phyloP scores from a whole-genome alignment of 2,113 vertebrate species.

The Zosterops borbonicus region DNA sequence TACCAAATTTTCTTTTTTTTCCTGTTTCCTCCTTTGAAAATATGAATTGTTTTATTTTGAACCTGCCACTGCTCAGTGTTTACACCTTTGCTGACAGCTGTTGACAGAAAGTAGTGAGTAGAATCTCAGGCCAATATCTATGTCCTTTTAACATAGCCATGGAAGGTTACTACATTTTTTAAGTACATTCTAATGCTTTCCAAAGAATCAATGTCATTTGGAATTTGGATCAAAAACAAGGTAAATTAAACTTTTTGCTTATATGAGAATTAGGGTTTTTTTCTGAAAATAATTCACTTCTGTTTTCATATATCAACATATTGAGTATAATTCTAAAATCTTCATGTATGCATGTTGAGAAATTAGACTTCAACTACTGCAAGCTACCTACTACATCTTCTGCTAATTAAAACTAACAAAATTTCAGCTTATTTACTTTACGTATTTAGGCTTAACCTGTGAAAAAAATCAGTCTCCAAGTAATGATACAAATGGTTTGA shows the following conservation, averaged over 20 bases:
- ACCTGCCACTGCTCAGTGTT: neutral
- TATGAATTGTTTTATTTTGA: neutral
- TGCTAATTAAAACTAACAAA: neutral
- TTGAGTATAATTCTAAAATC: neutral
- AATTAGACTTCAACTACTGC: neutral
- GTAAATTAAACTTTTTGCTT: neutral
- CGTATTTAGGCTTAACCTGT: neutral
- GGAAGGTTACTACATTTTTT: neutral
- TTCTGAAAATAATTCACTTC: neutral
- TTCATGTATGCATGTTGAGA: neutral
- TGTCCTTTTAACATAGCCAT: neutral
- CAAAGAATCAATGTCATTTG: neutral
- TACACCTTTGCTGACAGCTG: neutral
- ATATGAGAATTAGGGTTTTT: neutral
- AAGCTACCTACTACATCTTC: neutral
- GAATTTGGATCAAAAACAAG: neutral
- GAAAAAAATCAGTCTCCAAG: conserved; percentile 6
- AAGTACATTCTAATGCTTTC: neutral
- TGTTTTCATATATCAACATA: neutral
- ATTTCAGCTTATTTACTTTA: neutral
- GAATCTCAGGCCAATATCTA: neutral
- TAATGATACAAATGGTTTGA: conserved; percentile 21
- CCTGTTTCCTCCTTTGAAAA: neutral
- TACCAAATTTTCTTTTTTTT: neutral
- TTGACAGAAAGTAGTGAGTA: neutral